Evolutionary conservation across 2,888 invertebrate species (phyloP).

Genomic region (Horisme vitalbata): DNA sequence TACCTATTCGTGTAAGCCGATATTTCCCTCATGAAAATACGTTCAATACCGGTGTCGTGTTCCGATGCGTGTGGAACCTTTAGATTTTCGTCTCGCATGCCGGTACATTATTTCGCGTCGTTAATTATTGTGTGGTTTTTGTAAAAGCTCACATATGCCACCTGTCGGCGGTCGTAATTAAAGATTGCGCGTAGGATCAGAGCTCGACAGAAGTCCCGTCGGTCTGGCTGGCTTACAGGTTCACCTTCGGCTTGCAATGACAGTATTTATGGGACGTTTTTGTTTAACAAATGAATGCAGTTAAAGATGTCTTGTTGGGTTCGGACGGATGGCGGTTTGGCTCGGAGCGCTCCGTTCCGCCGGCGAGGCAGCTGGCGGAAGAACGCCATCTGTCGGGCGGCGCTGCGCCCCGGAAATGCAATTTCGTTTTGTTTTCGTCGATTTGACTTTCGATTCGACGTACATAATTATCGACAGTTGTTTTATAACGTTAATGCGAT

Average conservation of each 20-base stretch:
- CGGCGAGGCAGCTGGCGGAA: slow-evolving; percentile 75
- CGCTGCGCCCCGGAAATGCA: slow-evolving; percentile 69
- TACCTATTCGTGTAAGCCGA: slow-evolving; percentile 72
- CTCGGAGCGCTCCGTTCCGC: slow-evolving; percentile 22
- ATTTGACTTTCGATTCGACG: slow-evolving; percentile 54
- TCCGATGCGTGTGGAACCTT: slow-evolving; percentile 71
- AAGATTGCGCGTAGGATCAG: slow-evolving; percentile 58
- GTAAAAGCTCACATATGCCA: slow-evolving; percentile 70
- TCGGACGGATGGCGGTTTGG: slow-evolving; percentile 11
- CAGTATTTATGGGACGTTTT: slow-evolving; percentile 39
- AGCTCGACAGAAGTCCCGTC: slow-evolving; percentile 56
- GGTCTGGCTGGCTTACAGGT: slow-evolving; percentile 49
- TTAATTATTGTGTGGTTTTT: slow-evolving; percentile 77
- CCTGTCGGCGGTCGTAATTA: slow-evolving; percentile 76
- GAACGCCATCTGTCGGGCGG: slow-evolving; percentile 76
- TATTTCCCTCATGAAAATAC: slow-evolving; percentile 78
- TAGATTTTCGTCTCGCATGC: slow-evolving; percentile 80
- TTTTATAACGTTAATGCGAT: slow-evolving; percentile 11
- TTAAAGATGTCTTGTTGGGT: slow-evolving; percentile 21
- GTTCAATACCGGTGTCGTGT: slow-evolving; percentile 77
- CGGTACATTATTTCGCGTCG: slow-evolving; percentile 80
- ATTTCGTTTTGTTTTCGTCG: slow-evolving; percentile 71
- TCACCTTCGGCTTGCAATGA: slow-evolving; percentile 59
- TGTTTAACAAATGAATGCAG: slow-evolving; percentile 29
- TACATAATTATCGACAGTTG: slow-evolving; percentile 31